Evolutionary conservation across 2,113 vertebrate genomes (phyloP), one percentile per base, ranked within the genome.

Genomic region (Aptenodytes patagonicus): DNA sequence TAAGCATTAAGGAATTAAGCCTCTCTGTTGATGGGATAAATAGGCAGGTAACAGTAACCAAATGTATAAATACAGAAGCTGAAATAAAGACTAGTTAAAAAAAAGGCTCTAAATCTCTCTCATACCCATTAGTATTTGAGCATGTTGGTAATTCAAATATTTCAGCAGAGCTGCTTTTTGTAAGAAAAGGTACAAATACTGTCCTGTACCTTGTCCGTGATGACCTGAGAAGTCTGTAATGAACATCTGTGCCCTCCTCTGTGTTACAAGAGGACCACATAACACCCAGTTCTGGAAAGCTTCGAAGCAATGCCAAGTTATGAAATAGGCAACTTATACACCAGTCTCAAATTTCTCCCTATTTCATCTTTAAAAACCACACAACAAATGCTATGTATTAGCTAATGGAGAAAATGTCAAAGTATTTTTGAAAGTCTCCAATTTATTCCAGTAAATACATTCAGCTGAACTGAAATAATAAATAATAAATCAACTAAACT

Each of bases 401-500:
- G 79, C 70, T 94, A 95, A 93, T 93, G 20, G 89, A 86, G 79
- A 93, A 97, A 83, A 93, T n/a, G 84, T 93, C 94, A 93, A 92
- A 95, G 75, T 65, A 93, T 85, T 95, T 95, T 80, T 95, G 95
- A 97, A 97, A 95, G 84, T 51, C 84, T 85, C 84, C 81, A 80
- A 95, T 97, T 95, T 96, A 97, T 95, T 95, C 93, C 87, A 95
- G 91, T n/a, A 96, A 95, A 95, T 89, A 91, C 31, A 49, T 72
- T 83, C 93, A 76, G 87, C 42, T 83, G 86, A 94, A 96, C 73
- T 68, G 84, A 94, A 97, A 95, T 97, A 96, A 95, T 96, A 96
- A 89, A 95, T 96, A 97, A 97, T 97, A 97, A 95, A 98, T 97
- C 92, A 97, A 92, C 94, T 92, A 77, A 96, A 97, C 79, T 97